Percentiles rank a stretch among this genome's conserved stretches.
Evolutionary conservation across 2,888 invertebrate species (phyloP).

Genomic region (Ormyrus pomaceus): DNA sequence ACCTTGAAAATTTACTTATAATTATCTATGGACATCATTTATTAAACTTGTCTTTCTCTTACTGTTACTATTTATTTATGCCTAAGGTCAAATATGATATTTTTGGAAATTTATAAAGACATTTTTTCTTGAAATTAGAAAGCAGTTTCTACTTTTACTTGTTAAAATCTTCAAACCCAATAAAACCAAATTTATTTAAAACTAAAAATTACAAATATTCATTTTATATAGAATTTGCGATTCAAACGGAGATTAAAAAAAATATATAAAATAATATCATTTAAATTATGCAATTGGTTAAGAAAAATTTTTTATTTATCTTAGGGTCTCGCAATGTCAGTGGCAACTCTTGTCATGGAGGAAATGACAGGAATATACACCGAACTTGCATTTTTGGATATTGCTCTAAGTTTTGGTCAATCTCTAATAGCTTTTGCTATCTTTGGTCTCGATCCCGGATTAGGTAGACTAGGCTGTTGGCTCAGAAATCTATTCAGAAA

Average conservation of each 20-base stretch:
- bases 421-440: conserved; percentile 89
- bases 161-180: no score
- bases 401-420: conserved; percentile 93
- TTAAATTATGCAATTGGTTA: no score
- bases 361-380: conserved; percentile 93
- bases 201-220: not conserved
- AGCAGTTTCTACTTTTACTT: no score
- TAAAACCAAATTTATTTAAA: not conserved
- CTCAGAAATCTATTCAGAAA: conserved; percentile 63
- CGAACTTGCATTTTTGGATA: conserved; percentile 94
- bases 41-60: no score
- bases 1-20: no score
- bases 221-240: not conserved
- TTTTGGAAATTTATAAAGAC: no score
- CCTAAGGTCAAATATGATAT: no score
- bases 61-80: no score
- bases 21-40: no score
- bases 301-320: not conserved
- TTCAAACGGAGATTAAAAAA: not conserved
- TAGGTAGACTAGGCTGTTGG: conserved; percentile 70
- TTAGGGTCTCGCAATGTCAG: conserved; percentile 88
- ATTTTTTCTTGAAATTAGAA: no score
- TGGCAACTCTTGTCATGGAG: conserved; percentile 89
- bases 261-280: no score
- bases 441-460: conserved; percentile 87